phyloP scores from a whole-genome alignment of 2,113 vertebrate genomes.

The Orcinus orca region DNA sequence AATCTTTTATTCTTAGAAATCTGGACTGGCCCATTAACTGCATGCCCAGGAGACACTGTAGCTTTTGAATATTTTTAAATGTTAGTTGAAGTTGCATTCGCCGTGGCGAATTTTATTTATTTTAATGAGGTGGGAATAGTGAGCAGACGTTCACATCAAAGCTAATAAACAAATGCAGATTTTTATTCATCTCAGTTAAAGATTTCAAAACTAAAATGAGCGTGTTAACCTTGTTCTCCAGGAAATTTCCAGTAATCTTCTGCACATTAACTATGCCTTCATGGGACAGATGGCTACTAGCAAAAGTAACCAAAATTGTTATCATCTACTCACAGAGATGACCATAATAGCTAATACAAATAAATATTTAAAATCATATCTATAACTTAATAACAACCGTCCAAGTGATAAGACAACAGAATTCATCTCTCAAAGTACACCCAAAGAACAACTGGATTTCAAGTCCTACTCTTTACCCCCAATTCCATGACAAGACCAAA shows the following conservation, averaged over 20 bases:
- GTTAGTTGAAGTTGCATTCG: not conserved
- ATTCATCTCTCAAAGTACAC: not conserved
- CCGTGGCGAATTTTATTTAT: not conserved
- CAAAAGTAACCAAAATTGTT: not conserved
- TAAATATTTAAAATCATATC: not conserved
- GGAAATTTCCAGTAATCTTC: not conserved
- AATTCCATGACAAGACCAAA: not conserved
- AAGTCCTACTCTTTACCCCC: not conserved
- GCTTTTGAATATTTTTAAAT: constrained; percentile 4
- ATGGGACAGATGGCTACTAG: not conserved
- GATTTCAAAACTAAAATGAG: constrained; percentile 14
- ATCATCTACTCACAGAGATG: not conserved
- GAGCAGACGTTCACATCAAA: constrained; percentile 16
- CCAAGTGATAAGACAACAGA: not conserved
- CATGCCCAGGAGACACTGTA: not conserved
- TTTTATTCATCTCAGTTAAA: constrained; percentile 23
- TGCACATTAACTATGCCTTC: not conserved
- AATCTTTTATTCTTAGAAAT: not conserved
- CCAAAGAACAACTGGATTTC: not conserved
- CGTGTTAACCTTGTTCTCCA: not conserved
- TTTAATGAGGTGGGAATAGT: not conserved
- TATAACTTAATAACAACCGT: not conserved
- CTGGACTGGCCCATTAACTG: not conserved
- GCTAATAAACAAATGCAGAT: not conserved
- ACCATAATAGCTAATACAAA: not conserved